Percentiles rank a stretch among this genome's conserved stretches.
phyloP scores from a whole-genome alignment of 1,140 invertebrate species.

The Vanessa atalanta region DNA sequence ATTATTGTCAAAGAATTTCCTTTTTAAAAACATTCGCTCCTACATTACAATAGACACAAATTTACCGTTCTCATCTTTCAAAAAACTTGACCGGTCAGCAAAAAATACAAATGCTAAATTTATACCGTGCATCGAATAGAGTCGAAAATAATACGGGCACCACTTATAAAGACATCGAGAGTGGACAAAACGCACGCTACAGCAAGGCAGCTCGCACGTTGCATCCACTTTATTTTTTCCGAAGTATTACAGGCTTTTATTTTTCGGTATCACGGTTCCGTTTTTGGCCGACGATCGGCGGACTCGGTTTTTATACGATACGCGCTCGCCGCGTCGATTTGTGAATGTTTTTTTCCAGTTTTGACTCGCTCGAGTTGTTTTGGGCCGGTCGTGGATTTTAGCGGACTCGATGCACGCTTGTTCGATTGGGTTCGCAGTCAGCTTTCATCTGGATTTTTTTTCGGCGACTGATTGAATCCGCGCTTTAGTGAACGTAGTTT shows the following conservation, averaged over 20 bases:
- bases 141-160: slow-evolving; percentile 49
- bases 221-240: slow-evolving; percentile 74
- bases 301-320: slow-evolving; percentile 78
- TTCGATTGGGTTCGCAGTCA: slow-evolving; percentile 66
- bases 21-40: not conserved
- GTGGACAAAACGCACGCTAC: slow-evolving; percentile 50
- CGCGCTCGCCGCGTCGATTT: slow-evolving; percentile 70
- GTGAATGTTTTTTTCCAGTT: slow-evolving; percentile 69
- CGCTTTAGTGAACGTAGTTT: slow-evolving; percentile 78
- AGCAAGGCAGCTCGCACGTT: slow-evolving; percentile 46
- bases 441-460: slow-evolving; percentile 56
- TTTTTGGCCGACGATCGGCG: slow-evolving; percentile 78
- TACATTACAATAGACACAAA: slow-evolving; percentile 6
- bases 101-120: slow-evolving; percentile 24
- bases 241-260: slow-evolving; percentile 77
- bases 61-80: slow-evolving; percentile 1
- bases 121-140: slow-evolving; percentile 29
- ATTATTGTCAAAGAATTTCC: slow-evolving; percentile 2
- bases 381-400: slow-evolving; percentile 73
- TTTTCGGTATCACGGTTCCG: slow-evolving; percentile 81
- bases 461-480: slow-evolving; percentile 72
- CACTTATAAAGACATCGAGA: slow-evolving; percentile 71
- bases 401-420: slow-evolving; percentile 59
- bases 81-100: slow-evolving; percentile 24
- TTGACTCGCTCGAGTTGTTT: slow-evolving; percentile 76